Percentiles rank a stretch among this genome's conserved stretches.
Conservation (phyloP, 2,113 vertebrate species). For the Motacilla tschutschensis region DNA sequence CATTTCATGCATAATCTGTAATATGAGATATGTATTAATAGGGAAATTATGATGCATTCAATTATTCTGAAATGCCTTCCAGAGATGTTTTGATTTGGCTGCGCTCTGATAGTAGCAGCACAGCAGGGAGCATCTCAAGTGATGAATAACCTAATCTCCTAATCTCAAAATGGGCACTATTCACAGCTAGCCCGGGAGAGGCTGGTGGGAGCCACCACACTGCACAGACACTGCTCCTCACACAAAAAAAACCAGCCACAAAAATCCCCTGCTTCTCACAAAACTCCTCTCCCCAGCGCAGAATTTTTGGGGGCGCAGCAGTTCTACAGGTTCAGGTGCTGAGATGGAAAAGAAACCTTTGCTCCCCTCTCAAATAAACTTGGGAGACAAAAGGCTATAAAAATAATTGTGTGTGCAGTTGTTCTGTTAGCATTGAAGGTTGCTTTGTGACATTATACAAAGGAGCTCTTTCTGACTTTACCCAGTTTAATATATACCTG, state of each 20-base stretch:
- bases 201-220: conserved; percentile 79
- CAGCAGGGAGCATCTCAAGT: conserved; percentile 88
- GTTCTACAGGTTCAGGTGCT: conserved; percentile 29
- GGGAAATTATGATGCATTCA: conserved; percentile 96
- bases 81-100: conserved; percentile 96
- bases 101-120: conserved; percentile 83
- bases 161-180: conserved; percentile 93
- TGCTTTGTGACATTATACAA: conserved; percentile 67
- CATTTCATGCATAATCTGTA: conserved; percentile 90
- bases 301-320: neutral
- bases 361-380: conserved; percentile 55
- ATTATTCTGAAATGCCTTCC: conserved; percentile 95
- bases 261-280: neutral
- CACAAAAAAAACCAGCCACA: conserved; percentile 9
- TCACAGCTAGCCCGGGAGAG: conserved; percentile 80
- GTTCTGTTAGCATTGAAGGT: conserved; percentile 36
- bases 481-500: conserved; percentile 57
- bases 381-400: conserved; percentile 69
- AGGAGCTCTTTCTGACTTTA: conserved; percentile 62
- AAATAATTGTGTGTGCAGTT: conserved; percentile 50
- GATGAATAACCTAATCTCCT: conserved; percentile 98
- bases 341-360: conserved; percentile 46
- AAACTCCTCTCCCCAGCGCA: neutral
- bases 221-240: conserved; percentile 62
- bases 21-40: conserved; percentile 98